A percentile compares a stretch with the other conserved stretches of the same genome.
phyloP scores from a whole-genome alignment of 2,113 vertebrate species.

The Brienomyrus longianalis region DNA sequence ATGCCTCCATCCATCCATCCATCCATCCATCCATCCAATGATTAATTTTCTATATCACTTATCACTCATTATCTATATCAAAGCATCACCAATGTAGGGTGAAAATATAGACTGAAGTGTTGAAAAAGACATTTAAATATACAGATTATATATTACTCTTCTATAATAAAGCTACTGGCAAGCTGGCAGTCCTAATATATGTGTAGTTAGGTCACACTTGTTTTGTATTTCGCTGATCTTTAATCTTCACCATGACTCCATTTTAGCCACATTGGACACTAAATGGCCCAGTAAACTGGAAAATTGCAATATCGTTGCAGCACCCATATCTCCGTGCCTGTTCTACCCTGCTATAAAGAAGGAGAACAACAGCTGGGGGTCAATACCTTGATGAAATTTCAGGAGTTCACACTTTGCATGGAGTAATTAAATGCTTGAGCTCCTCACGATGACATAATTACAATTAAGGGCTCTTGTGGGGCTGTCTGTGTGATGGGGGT shows the following conservation, averaged over 20 bases:
- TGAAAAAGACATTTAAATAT: neutral
- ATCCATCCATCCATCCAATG: neutral
- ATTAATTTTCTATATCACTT: neutral
- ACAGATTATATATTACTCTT: neutral
- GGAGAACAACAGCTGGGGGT: neutral
- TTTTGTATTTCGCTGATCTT: neutral
- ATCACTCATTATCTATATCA: neutral
- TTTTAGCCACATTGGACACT: neutral
- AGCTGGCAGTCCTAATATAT: neutral
- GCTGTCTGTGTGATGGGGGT: neutral
- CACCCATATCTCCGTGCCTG: neutral
- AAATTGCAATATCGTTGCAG: constrained; percentile 6
- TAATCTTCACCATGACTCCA: neutral
- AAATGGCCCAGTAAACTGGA: neutral
- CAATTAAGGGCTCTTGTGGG: neutral
- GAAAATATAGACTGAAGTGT: neutral
- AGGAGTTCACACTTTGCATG: neutral
- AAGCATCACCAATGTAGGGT: neutral
- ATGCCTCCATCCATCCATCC: neutral
- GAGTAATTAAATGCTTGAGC: neutral
- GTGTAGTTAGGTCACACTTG: neutral
- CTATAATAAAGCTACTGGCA: neutral
- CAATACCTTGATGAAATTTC: constrained; percentile 12
- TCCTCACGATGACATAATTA: neutral
- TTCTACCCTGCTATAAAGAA: neutral